These are phyloP conservation scores for Synanthedon andrenaeformis DNA, from an alignment of 2,888 invertebrate species.

Conservation along the genomic window DNA sequence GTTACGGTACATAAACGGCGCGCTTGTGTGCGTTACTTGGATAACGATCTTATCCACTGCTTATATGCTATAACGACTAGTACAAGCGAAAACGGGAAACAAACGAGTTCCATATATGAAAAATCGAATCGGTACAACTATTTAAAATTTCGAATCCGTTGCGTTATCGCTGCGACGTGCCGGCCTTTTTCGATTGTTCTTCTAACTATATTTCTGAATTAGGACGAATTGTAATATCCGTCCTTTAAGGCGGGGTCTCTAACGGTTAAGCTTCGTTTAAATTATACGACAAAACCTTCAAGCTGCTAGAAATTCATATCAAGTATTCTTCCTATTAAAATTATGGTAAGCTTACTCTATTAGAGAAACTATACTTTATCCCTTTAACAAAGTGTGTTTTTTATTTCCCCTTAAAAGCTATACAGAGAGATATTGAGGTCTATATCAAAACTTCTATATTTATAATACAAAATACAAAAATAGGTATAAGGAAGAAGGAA, in stretches of 20 bases:
- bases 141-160: constrained; percentile 71
- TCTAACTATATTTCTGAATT: constrained; percentile 26
- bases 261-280: constrained; percentile 5
- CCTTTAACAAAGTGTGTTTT: too few relatives aligned
- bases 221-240: constrained; percentile 22
- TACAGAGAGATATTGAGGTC: too few relatives aligned
- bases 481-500: too few relatives aligned
- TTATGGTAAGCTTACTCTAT: too few relatives aligned
- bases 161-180: constrained; percentile 64
- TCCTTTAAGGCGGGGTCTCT: constrained; percentile 7
- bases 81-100: constrained; percentile 67
- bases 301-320: too few relatives aligned
- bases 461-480: too few relatives aligned
- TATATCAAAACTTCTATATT: too few relatives aligned
- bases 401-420: too few relatives aligned
- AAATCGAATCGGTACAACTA: constrained; percentile 60
- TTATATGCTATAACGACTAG: constrained; percentile 15
- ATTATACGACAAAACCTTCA: neutral
- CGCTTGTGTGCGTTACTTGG: neutral
- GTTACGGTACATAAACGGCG: neutral
- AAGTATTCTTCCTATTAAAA: too few relatives aligned
- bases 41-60: neutral
- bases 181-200: constrained; percentile 61
- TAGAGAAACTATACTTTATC: too few relatives aligned
- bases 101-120: constrained; percentile 66